These are phyloP conservation scores for Girardinichthys multiradiatus DNA, from an alignment of 2,113 vertebrate genomes.

Conservation along the genomic window DNA sequence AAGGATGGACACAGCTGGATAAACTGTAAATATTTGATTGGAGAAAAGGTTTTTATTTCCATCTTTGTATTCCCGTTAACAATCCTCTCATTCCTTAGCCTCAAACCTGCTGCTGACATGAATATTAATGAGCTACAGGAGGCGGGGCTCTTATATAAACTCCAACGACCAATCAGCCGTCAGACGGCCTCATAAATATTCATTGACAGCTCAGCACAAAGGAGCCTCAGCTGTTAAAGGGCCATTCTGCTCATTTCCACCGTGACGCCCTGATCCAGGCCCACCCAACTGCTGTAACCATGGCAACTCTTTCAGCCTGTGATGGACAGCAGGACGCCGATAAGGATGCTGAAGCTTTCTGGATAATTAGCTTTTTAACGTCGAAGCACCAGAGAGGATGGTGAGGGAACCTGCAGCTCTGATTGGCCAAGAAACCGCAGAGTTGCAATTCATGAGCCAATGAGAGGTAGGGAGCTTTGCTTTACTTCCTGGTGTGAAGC, in stretches of 20 bases:
- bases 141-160: constrained; percentile 10
- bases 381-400: background rate
- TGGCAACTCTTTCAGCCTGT: background rate
- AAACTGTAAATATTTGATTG: no score
- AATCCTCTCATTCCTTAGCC: background rate
- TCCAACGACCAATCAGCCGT: background rate
- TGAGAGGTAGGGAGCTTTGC: background rate
- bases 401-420: background rate
- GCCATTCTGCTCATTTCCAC: background rate
- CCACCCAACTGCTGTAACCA: background rate
- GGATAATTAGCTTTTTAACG: background rate
- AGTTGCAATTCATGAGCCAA: background rate
- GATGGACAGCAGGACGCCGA: background rate
- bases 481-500: background rate
- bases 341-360: background rate
- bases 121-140: background rate
- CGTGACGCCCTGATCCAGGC: no score
- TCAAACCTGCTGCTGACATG: background rate
- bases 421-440: background rate
- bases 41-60: no score
- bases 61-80: no score
- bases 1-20: no score
- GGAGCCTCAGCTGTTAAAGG: constrained; percentile 18
- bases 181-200: background rate
- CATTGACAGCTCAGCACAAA: background rate